Conservation (phyloP, 2,888 invertebrate species). For the Plebejus argus region DNA sequence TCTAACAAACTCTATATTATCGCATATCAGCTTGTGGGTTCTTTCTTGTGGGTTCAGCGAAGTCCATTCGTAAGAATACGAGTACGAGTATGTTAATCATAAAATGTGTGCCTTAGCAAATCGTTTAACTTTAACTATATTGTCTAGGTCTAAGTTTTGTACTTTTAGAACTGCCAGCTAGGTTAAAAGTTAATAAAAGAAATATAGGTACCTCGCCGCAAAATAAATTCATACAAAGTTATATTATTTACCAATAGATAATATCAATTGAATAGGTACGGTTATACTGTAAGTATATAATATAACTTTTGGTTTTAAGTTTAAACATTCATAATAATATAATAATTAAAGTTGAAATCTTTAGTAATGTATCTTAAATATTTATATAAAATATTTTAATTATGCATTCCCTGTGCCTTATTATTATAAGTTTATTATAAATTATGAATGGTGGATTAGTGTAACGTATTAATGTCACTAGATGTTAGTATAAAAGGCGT, state of each 20-base stretch:
- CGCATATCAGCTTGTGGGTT: not conserved
- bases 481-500: not conserved
- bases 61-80: not conserved
- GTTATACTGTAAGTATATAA: not conserved
- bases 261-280: not conserved
- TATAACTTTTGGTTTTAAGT: not conserved
- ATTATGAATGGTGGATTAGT: constrained; percentile 26
- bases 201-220: not conserved
- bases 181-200: not conserved
- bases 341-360: not conserved
- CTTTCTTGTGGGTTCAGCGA: too few species aligned
- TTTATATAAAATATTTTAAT: constrained; percentile 36
- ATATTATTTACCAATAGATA: not conserved
- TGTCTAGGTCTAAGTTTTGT: constrained; percentile 7
- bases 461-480: not conserved
- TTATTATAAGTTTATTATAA: constrained; percentile 37
- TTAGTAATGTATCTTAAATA: not conserved
- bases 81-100: not conserved
- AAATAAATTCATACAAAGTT: not conserved
- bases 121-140: not conserved
- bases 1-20: not conserved
- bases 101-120: constrained; percentile 9
- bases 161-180: constrained; percentile 15
- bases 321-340: not conserved
- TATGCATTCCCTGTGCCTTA: constrained; percentile 79